phyloP scores from a whole-genome alignment of 35 echinoderm and acorn worm genomes.

The Stichopus chloronotus region DNA sequence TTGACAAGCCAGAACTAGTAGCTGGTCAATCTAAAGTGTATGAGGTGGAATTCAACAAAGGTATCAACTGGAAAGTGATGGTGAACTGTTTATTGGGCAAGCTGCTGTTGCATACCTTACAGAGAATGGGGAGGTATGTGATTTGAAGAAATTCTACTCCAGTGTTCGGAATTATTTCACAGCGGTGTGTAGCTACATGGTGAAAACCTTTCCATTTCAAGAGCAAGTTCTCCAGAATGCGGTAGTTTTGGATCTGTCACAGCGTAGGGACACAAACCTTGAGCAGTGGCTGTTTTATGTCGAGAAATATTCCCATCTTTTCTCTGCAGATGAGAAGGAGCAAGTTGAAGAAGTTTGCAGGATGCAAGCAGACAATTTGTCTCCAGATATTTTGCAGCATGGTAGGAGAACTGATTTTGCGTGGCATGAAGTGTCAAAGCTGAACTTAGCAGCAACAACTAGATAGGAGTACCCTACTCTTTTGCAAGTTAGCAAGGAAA shows the following conservation, averaged over 20 bases:
- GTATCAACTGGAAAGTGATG: not conserved
- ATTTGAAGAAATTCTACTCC: not conserved
- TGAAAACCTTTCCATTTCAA: not conserved
- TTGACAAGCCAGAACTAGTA: conserved; percentile 11
- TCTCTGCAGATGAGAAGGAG: conserved; percentile 18
- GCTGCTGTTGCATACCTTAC: not conserved
- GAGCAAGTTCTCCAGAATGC: conserved; percentile 1
- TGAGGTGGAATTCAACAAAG: not conserved
- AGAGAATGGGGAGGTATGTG: not conserved
- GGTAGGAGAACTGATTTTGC: not conserved
- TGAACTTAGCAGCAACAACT: not conserved
- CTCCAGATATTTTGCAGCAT: not conserved
- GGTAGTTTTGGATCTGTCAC: conserved; percentile 6
- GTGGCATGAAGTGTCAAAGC: not conserved
- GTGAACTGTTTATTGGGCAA: not conserved
- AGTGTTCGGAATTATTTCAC: conserved; percentile 16
- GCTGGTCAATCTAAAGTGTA: not conserved
- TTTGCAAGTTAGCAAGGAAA: not conserved
- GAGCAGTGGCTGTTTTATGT: conserved; percentile 19
- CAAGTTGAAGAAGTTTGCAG: not conserved
- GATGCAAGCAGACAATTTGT: not conserved
- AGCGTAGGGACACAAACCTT: not conserved
- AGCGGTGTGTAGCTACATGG: not conserved
- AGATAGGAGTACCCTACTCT: not conserved
- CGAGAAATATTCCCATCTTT: conserved; percentile 13